A percentile compares a stretch with the other conserved stretches of the same genome.
Conservation (phyloP, 2,113 vertebrate species). For the Coryphaenoides rupestris region DNA sequence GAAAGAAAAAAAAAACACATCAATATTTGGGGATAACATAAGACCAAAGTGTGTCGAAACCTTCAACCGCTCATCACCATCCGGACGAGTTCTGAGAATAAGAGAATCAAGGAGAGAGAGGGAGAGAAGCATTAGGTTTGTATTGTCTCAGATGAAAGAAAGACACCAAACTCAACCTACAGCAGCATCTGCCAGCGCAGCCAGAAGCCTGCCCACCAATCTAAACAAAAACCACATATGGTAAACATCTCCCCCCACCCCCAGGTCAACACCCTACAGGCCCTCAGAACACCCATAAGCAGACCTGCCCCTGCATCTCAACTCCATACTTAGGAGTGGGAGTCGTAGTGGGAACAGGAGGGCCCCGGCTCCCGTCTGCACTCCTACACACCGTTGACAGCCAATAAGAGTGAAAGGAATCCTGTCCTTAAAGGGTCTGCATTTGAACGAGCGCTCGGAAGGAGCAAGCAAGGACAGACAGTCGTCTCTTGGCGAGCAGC, state of each 20-base stretch:
- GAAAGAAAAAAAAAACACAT: slow-evolving; percentile 27
- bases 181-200: neutral
- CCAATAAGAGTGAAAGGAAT: too few relatives aligned
- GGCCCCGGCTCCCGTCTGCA: too few relatives aligned
- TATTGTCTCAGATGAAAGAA: neutral
- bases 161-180: slow-evolving; percentile 4
- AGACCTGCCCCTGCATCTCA: too few relatives aligned
- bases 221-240: neutral
- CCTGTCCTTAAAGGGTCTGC: too few relatives aligned
- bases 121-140: neutral
- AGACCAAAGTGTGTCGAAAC: slow-evolving; percentile 34
- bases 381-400: too few relatives aligned
- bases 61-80: slow-evolving; percentile 90
- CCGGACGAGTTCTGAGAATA: slow-evolving; percentile 82
- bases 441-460: too few relatives aligned
- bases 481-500: too few relatives aligned
- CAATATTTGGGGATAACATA: slow-evolving; percentile 21
- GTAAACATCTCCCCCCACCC: neutral
- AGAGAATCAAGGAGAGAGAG: slow-evolving; percentile 12
- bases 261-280: too few relatives aligned
- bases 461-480: too few relatives aligned
- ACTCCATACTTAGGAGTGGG: too few relatives aligned
- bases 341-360: too few relatives aligned
- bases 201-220: neutral
- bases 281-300: too few relatives aligned